Percentiles rank a stretch among this genome's conserved stretches.
These are phyloP conservation scores for Nymphalis io DNA, from an alignment of 1,140 invertebrate species.

Conservation along the genomic window DNA sequence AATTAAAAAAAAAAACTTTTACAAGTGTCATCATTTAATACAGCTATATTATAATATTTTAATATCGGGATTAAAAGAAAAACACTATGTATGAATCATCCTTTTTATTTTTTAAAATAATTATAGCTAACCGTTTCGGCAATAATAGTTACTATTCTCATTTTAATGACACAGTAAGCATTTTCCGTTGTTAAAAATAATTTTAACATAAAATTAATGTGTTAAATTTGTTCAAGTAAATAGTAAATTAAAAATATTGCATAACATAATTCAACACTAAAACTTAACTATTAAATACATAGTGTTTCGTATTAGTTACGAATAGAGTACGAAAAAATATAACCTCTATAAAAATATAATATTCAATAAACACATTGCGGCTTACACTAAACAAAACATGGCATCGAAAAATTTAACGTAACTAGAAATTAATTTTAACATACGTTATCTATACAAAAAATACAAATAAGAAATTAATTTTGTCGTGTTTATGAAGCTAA, in stretches of 20 bases:
- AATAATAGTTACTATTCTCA: conserved; percentile 75
- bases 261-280: conserved; percentile 73
- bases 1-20: no score
- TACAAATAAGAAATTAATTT: conserved; percentile 35
- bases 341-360: conserved; percentile 78
- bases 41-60: no score
- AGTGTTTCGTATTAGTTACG: conserved; percentile 63
- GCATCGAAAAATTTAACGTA: conserved; percentile 60
- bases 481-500: conserved; percentile 47
- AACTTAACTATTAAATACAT: conserved; percentile 70
- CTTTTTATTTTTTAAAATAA: conserved; percentile 81
- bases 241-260: conserved; percentile 62
- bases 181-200: conserved; percentile 77
- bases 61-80: conserved; percentile 50
- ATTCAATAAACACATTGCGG: conserved; percentile 67
- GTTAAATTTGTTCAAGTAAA: conserved; percentile 68
- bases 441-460: conserved; percentile 65
- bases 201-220: conserved; percentile 68
- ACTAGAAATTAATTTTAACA: conserved; percentile 44
- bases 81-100: conserved; percentile 72
- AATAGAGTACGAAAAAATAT: conserved; percentile 68
- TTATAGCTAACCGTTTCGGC: conserved; percentile 80
- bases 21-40: no score
- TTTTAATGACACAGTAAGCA: conserved; percentile 79
- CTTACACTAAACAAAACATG: conserved; percentile 71